Evolutionary conservation across 2,797 vertebrate genomes (phyloP).

Genomic region (Knipowitschia caucasica): DNA sequence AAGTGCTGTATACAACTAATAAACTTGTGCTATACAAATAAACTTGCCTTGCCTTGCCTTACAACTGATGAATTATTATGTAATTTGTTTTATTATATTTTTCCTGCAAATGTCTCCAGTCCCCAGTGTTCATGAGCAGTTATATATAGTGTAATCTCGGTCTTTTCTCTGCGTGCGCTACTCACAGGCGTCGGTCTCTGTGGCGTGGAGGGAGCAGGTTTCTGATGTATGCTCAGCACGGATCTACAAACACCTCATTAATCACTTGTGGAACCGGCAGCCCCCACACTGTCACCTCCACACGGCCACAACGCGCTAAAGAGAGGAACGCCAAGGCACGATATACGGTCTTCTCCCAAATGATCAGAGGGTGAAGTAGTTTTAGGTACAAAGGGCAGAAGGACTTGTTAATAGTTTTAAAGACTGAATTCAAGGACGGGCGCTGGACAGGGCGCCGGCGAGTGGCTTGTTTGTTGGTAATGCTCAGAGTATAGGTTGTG

Average conservation of each 20-base stretch:
- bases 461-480: too few species aligned
- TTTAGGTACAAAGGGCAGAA: not conserved
- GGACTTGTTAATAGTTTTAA: not conserved
- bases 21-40: too few species aligned
- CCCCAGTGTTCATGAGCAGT: not conserved
- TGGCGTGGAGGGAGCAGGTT: conserved; percentile 2
- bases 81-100: too few species aligned
- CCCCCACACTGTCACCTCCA: conserved; percentile 19
- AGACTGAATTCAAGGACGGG: too few species aligned
- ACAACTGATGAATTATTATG: too few species aligned
- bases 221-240: conserved; percentile 26
- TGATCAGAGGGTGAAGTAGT: conserved; percentile 21
- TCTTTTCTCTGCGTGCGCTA: not conserved
- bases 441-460: too few species aligned
- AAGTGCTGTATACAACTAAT: too few species aligned
- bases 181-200: not conserved
- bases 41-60: too few species aligned
- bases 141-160: not conserved
- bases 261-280: conserved; percentile 34
- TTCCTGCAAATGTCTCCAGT: too few species aligned
- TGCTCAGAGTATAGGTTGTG: too few species aligned
- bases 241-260: conserved; percentile 25
- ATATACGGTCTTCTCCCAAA: conserved; percentile 17
- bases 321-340: conserved; percentile 33
- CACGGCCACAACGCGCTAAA: conserved; percentile 22